Evolutionary conservation across 2,888 invertebrate species (phyloP).

Genomic region (Copidosoma aretas): DNA sequence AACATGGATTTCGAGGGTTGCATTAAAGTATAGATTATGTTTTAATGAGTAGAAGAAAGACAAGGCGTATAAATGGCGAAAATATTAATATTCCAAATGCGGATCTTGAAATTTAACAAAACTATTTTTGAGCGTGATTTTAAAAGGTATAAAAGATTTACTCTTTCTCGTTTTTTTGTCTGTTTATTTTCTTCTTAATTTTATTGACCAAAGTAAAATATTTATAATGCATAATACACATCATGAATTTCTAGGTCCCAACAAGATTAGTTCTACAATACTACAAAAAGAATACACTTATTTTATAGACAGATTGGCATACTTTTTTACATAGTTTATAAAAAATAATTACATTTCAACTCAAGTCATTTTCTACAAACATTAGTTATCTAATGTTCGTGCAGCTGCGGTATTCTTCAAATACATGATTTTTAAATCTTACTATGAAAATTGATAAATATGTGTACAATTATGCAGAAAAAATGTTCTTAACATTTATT

Average conservation of each 20-base stretch:
- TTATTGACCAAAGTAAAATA: constrained; percentile 30
- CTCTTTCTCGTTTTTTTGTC: constrained; percentile 9
- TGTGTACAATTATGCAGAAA: constrained; percentile 25
- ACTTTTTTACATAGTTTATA: constrained; percentile 34
- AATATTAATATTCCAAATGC: constrained; percentile 35
- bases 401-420: constrained; percentile 21
- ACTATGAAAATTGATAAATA: constrained; percentile 32
- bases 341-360: constrained; percentile 24
- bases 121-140: constrained; percentile 25
- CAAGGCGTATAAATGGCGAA: constrained; percentile 38
- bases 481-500: constrained; percentile 19
- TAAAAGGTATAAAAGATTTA: constrained; percentile 30
- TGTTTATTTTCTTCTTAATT: constrained; percentile 22
- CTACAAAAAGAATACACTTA: constrained; percentile 26
- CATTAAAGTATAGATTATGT: constrained; percentile 49
- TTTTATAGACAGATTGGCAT: constrained; percentile 33
- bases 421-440: constrained; percentile 31
- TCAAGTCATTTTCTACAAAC: constrained; percentile 23
- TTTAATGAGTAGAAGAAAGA: constrained; percentile 33
- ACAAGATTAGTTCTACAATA: constrained; percentile 32
- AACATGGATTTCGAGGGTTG: constrained; percentile 48
- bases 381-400: constrained; percentile 34
- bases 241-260: constrained; percentile 37
- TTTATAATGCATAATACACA: constrained; percentile 10
- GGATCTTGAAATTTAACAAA: constrained; percentile 40